Evolutionary conservation across 2,888 invertebrate genomes (phyloP).

Genomic region (Kuschelorhynchus macadamiae): DNA sequence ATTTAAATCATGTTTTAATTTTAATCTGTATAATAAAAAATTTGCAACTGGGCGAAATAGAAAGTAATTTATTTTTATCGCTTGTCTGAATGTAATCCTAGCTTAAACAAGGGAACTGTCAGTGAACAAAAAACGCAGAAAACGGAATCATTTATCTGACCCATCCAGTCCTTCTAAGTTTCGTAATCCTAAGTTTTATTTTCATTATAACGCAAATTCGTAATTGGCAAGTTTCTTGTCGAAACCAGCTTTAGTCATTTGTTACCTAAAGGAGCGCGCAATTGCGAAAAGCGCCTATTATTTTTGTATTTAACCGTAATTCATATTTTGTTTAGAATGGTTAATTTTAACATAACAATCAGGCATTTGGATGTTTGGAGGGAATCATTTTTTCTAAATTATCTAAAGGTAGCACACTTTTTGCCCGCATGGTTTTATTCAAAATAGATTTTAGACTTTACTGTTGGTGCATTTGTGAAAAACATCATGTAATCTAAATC

Average conservation of each 20-base stretch:
- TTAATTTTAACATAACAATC: slow-evolving; percentile 6
- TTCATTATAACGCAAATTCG: slow-evolving; percentile 1
- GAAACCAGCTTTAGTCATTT: not conserved
- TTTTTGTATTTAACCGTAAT: slow-evolving; percentile 12
- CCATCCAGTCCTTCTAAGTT: slow-evolving; percentile 3
- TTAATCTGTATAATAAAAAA: too few relatives aligned
- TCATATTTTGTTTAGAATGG: not conserved
- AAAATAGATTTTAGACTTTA: too few relatives aligned
- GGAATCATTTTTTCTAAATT: too few relatives aligned
- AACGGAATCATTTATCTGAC: slow-evolving; percentile 19
- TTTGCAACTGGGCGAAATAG: slow-evolving; percentile 7
- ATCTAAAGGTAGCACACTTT: too few relatives aligned
- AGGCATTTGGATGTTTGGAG: too few relatives aligned
- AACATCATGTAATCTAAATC: too few relatives aligned
- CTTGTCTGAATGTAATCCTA: slow-evolving; percentile 14
- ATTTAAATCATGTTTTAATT: too few relatives aligned
- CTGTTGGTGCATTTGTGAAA: too few relatives aligned
- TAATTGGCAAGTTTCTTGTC: slow-evolving; percentile 2
- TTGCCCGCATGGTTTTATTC: too few relatives aligned
- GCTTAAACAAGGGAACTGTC: not conserved
- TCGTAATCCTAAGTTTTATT: slow-evolving; percentile 1
- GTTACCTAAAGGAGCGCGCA: not conserved
- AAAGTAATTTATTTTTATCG: slow-evolving; percentile 21
- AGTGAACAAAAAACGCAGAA: not conserved
- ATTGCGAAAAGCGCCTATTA: slow-evolving; percentile 9